Base-by-base conservation (phyloP, 64 coral and sea anemone species). In the Trachythela sp. region DNA sequence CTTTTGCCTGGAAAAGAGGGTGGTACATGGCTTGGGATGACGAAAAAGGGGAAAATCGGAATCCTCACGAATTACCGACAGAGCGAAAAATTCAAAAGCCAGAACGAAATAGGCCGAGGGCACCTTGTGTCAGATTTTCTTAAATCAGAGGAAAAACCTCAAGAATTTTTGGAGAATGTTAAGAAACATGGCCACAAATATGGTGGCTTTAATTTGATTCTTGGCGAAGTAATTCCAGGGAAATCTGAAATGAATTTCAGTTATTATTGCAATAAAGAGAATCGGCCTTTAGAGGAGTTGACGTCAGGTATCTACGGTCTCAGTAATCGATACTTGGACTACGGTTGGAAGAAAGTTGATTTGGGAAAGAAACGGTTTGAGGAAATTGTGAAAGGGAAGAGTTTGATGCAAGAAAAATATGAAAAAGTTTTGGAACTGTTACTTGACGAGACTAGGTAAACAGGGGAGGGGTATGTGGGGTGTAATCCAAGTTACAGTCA, bases 1-100 rank as follows among this genome's bases (percentile, higher is more conserved):
- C 88, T 94, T 36, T 59, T 49, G 8, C 84, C 93, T 22, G 93
- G 95, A 9, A 92, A 89, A 80, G 93, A 84, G 45, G 89, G 91
- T 32, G 95, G 95, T 0, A 98, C 95, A 4, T 98, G 95, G 95
- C 75, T 98, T 86, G 95, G 95, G 35, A 40, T 98, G 17, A 54
- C 88, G 0, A 98, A 91, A 89, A 48, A 48, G 89, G 95, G 95
- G n/a, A 87, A 86, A 14, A 92, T 98, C 60, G 92, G 86, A 59
- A 80, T 89, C 14, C 18, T 98, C 5, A 98, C 93, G 14, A 93
- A 98, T 85, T 98, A 98, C 70, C 90, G 93, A 70, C 95, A 98
- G 85, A 85, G 90, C 70, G 77, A 40, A 15, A 27, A 91, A 33
- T 89, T 84, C 29, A 37, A 89, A 39, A 45, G 83, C 2, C 8